Evolutionary conservation across 37 sponge, comb jelly and placozoan species (phyloP), one percentile per base, ranked within the genome.

Genomic region (Agelas oroides): DNA sequence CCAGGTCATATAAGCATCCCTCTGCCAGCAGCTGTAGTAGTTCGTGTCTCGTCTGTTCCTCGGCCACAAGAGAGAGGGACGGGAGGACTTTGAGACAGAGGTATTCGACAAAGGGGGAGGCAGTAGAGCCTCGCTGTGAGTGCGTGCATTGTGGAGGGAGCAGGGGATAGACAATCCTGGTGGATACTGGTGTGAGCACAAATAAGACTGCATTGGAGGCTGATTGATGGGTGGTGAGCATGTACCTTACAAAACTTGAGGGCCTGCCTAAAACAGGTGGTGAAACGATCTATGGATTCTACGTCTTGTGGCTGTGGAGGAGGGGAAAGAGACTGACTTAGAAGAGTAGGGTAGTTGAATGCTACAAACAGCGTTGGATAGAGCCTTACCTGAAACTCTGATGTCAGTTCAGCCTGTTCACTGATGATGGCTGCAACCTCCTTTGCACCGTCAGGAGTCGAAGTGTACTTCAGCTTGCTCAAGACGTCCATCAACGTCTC

Each of bases 221-320:
- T n/a, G n/a, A n/a, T n/a, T n/a, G n/a, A n/a, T n/a, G n/a, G n/a
- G n/a, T n/a, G n/a, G n/a, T n/a, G n/a, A n/a, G n/a, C n/a, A n/a
- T n/a, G n/a, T n/a, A 90, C 91, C 86, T 81, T 81, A 46, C 81
- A 75, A 57, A 80, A 85, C 82, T 90, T 90, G 69, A 90, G 75
- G 1, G 91, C 86, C 30, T 82, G 80, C 58, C 69, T 85, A 67
- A 80, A 90, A 37, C 91, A 90, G 21, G 91, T 81, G 33, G 66
- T 59, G 39, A 90, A 90, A 41, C 85, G 65, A 46, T 90, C 86
- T 2, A 90, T 37, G 41, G 8, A 1, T 38, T 90, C 91, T 6
- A 13, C 58, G 53, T 79, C 80, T 13, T 72, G 35, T 0, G 63
- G 34, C 77, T 81, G 39, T 5, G 0, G 28, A 5, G 17, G 69